These are phyloP conservation scores for Kryptopterus vitreolus DNA, from an alignment of 2,797 vertebrate genomes.

Conservation along the genomic window DNA sequence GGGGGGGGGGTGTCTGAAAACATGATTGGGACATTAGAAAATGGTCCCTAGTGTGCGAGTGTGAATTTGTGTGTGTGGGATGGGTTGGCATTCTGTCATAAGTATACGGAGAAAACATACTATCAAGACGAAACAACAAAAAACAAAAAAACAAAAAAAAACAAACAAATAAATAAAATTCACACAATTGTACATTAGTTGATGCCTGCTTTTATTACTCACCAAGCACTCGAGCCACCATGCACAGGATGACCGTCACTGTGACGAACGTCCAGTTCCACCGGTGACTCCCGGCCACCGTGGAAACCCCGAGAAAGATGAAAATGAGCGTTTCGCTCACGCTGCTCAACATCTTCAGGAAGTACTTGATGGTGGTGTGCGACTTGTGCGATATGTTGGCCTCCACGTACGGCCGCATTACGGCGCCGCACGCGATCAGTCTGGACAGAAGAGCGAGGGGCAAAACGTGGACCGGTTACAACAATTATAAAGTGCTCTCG, in stretches of 20 bases:
- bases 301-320: slow-evolving; percentile 96
- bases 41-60: too few relatives aligned
- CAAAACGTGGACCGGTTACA: background rate
- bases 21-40: too few relatives aligned
- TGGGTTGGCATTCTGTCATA: too few relatives aligned
- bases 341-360: slow-evolving; percentile 99
- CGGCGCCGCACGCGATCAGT: slow-evolving; percentile 89
- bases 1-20: too few relatives aligned
- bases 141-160: too few relatives aligned
- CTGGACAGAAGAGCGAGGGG: slow-evolving; percentile 66
- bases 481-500: background rate
- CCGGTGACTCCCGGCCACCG: slow-evolving; percentile 84
- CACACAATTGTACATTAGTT: too few relatives aligned
- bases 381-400: slow-evolving; percentile 99
- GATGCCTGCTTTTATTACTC: slow-evolving; percentile 44
- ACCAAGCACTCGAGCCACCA: slow-evolving; percentile 90
- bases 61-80: too few relatives aligned
- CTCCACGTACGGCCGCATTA: slow-evolving; percentile 95
- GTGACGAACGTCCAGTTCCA: slow-evolving; percentile 97
- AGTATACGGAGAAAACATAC: background rate
- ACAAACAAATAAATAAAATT: too few relatives aligned
- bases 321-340: slow-evolving; percentile 98
- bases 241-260: slow-evolving; percentile 87
- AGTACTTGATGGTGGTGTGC: slow-evolving; percentile 98
- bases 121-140: too few relatives aligned